phyloP scores from a whole-genome alignment of 2,888 invertebrate species.

The Shargacucullia verbasci region DNA sequence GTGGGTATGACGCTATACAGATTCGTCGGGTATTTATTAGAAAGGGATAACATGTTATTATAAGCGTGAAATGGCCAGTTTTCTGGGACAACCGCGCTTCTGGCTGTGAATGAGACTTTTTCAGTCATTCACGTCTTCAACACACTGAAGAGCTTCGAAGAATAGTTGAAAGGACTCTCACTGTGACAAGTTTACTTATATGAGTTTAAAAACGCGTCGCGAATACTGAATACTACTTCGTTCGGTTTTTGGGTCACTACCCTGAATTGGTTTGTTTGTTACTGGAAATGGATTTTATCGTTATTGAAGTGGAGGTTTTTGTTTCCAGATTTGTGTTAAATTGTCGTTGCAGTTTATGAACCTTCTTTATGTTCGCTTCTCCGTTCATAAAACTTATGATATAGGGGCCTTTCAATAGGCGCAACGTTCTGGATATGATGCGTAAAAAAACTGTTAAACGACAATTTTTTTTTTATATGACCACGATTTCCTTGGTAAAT shows the following conservation, averaged over 20 bases:
- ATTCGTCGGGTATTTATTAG: slow-evolving; percentile 25
- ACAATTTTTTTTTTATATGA: no score
- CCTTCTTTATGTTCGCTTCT: slow-evolving; percentile 31
- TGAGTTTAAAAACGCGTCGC: slow-evolving; percentile 39
- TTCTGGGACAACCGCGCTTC: slow-evolving; percentile 7
- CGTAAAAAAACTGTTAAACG: background rate
- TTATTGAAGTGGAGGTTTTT: slow-evolving; percentile 34
- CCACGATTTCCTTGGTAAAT: no score
- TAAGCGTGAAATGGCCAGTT: slow-evolving; percentile 10
- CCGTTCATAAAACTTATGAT: slow-evolving; percentile 30
- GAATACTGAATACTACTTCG: slow-evolving; percentile 31
- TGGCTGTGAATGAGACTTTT: slow-evolving; percentile 26
- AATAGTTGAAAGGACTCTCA: slow-evolving; percentile 47
- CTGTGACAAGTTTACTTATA: slow-evolving; percentile 42
- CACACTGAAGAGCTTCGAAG: slow-evolving; percentile 24
- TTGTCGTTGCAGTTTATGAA: slow-evolving; percentile 48
- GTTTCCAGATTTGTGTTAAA: slow-evolving; percentile 31
- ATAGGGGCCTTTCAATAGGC: slow-evolving; percentile 1
- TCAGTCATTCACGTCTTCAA: slow-evolving; percentile 28
- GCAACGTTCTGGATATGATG: slow-evolving; percentile 9
- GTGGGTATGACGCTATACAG: slow-evolving; percentile 7
- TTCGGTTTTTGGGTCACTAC: slow-evolving; percentile 30
- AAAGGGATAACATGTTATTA: slow-evolving; percentile 21
- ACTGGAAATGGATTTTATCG: slow-evolving; percentile 30
- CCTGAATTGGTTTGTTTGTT: slow-evolving; percentile 43